Conservation (phyloP, 2,113 vertebrate species). For the Sus scrofa region DNA sequence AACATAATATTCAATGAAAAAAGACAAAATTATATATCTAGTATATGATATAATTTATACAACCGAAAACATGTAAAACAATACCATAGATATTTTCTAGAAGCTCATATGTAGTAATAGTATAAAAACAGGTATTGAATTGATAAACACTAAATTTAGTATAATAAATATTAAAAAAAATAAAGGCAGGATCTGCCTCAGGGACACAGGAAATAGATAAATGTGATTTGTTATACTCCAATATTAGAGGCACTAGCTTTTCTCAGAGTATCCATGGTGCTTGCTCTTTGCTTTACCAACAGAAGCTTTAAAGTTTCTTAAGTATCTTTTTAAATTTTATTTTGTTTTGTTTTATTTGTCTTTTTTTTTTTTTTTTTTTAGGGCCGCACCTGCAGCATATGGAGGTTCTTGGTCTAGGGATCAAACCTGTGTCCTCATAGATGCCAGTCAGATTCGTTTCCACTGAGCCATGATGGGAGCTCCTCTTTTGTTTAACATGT, state of each 20-base stretch:
- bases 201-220: background rate
- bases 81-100: constrained; percentile 2
- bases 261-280: background rate
- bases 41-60: constrained; percentile 16
- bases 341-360: no score
- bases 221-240: background rate
- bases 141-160: constrained; percentile 25
- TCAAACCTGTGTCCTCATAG: no score
- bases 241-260: background rate
- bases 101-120: background rate
- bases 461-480: no score
- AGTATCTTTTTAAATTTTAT: background rate
- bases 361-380: no score
- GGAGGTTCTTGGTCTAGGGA: no score
- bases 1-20: constrained; percentile 43
- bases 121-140: background rate
- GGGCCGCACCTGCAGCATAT: no score
- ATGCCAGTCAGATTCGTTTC: no score
- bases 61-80: constrained; percentile 34
- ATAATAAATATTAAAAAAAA: background rate
- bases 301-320: constrained; percentile 16
- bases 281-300: constrained; percentile 26
- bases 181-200: background rate
- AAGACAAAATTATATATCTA: constrained; percentile 34
- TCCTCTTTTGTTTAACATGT: background rate